A percentile compares a stretch with the other conserved stretches of the same genome.
Conservation (phyloP, 2,888 invertebrate species). For the Frankliniella intonsa region DNA sequence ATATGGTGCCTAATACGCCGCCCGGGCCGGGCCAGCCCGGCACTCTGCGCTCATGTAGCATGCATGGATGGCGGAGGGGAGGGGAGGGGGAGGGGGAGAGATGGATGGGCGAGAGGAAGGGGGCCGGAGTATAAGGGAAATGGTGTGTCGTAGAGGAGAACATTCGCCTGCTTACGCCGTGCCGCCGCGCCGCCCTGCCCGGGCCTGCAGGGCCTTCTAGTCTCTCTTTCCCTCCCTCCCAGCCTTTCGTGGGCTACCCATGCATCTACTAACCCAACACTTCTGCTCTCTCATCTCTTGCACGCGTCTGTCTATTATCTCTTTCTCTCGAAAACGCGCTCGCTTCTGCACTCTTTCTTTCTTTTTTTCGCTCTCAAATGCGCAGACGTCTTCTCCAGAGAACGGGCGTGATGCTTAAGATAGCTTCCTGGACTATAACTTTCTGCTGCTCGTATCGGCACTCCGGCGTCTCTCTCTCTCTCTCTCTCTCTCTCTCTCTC, state of each 20-base stretch:
- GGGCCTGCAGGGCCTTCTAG: no score
- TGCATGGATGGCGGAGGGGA: background rate
- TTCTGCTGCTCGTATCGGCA: no score
- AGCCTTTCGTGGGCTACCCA: no score
- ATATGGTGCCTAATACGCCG: background rate
- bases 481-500: no score
- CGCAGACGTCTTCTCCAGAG: background rate
- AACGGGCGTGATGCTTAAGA: background rate
- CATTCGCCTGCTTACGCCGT: no score
- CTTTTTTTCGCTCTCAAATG: background rate
- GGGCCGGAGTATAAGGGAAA: background rate
- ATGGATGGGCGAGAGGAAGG: background rate
- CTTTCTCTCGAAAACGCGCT: background rate
- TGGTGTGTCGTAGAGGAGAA: no score
- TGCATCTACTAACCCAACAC: no score
- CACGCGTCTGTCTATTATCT: background rate
- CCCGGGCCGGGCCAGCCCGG: background rate
- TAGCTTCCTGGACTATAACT: constrained; percentile 19
- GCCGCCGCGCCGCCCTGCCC: background rate
- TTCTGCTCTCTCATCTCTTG: no score
- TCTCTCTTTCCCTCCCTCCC: background rate
- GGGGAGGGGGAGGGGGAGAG: background rate
- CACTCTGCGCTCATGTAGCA: background rate
- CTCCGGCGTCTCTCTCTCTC: no score
- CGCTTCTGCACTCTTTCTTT: background rate